These are phyloP conservation scores for Iselma pallidipennis DNA, from an alignment of 2,888 invertebrate genomes.

Conservation along the genomic window DNA sequence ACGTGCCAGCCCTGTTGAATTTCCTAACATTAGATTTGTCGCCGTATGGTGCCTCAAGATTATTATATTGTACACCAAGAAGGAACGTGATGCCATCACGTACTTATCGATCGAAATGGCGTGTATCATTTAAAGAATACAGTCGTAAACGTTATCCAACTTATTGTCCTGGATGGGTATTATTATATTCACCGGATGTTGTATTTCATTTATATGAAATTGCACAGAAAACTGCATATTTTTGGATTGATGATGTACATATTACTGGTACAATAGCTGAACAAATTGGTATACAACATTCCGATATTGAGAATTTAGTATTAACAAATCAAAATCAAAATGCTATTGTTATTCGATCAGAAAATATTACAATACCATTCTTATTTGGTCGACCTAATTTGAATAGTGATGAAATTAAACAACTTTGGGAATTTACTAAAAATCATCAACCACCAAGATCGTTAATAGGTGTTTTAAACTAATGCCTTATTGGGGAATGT, in stretches of 20 bases:
- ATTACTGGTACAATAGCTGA: slow-evolving; percentile 67
- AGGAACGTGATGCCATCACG: slow-evolving; percentile 46
- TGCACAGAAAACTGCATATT: slow-evolving; percentile 63
- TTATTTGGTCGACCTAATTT: slow-evolving; percentile 63
- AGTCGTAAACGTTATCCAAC: slow-evolving; percentile 67
- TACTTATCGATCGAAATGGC: slow-evolving; percentile 75
- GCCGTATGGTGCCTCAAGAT: slow-evolving; percentile 63
- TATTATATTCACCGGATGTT: slow-evolving; percentile 64
- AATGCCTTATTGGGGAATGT: no score
- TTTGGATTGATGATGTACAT: slow-evolving; percentile 77
- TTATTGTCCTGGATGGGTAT: slow-evolving; percentile 74
- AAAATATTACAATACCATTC: slow-evolving; percentile 51
- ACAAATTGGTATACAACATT: slow-evolving; percentile 61
- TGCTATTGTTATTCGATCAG: slow-evolving; percentile 25
- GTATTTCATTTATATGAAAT: slow-evolving; percentile 59
- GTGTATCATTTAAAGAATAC: slow-evolving; percentile 71
- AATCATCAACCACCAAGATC: slow-evolving; percentile 38
- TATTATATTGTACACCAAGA: slow-evolving; percentile 67
- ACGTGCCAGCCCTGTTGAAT: slow-evolving; percentile 64
- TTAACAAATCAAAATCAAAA: slow-evolving; percentile 23
- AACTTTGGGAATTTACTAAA: slow-evolving; percentile 58
- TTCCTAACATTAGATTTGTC: slow-evolving; percentile 64
- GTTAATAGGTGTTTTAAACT: slow-evolving; percentile 9
- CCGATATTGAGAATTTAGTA: slow-evolving; percentile 48
- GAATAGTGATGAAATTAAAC: slow-evolving; percentile 55